A percentile compares a stretch with the other conserved stretches of the same genome.
Evolutionary conservation across 2,888 invertebrate genomes (phyloP).

Genomic region (Crioceris asparagi): DNA sequence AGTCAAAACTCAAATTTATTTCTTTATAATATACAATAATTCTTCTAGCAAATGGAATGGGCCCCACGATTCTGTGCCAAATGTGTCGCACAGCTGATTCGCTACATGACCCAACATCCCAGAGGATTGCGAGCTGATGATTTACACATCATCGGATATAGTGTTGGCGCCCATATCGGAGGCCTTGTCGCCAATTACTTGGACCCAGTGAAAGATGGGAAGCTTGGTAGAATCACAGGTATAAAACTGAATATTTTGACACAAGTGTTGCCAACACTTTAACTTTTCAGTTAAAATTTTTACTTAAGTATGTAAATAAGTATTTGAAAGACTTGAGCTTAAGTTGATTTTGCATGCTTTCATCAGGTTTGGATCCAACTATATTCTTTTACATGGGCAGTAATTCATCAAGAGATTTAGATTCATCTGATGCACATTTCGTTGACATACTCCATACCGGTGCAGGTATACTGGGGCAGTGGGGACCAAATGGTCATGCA

Average conservation of each 20-base stretch:
- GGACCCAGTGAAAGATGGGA: slow-evolving; percentile 60
- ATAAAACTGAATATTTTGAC: no score
- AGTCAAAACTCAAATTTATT: no score
- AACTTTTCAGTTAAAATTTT: no score
- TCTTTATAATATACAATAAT: slow-evolving; percentile 3
- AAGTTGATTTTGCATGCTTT: no score
- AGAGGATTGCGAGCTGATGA: slow-evolving; percentile 63
- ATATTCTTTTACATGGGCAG: slow-evolving; percentile 77
- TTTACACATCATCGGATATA: slow-evolving; percentile 75
- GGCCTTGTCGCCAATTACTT: slow-evolving; percentile 73
- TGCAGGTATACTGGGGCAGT: slow-evolving; percentile 78
- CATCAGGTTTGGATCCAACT: slow-evolving; percentile 67
- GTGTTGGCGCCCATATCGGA: slow-evolving; percentile 78
- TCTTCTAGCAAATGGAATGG: slow-evolving; percentile 37
- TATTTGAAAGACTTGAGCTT: no score
- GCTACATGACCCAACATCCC: slow-evolving; percentile 68
- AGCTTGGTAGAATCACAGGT: slow-evolving; percentile 76
- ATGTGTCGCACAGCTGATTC: slow-evolving; percentile 72
- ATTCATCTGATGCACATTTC: slow-evolving; percentile 69
- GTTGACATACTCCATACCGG: slow-evolving; percentile 79
- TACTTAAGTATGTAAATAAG: no score
- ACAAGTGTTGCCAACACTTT: no score
- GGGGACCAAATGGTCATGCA: slow-evolving; percentile 81
- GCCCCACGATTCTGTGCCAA: slow-evolving; percentile 43
- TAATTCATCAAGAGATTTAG: slow-evolving; percentile 70